Evolutionary conservation across 2,797 vertebrate species (phyloP).

Genomic region (Myoxocephalus aenaeus): DNA sequence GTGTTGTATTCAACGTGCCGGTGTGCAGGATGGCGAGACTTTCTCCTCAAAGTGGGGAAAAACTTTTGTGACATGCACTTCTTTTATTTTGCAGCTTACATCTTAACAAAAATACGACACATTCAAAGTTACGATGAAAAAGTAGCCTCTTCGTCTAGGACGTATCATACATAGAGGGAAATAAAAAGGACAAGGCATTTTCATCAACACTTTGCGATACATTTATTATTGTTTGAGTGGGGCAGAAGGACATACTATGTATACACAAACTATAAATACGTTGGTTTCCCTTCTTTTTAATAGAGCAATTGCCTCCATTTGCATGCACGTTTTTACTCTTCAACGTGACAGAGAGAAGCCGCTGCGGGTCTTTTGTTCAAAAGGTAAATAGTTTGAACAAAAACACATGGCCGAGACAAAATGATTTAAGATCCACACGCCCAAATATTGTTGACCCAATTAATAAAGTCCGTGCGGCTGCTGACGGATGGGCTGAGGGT

Average conservation of each 20-base stretch:
- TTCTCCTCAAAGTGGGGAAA: slow-evolving; percentile 68
- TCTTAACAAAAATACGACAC: slow-evolving; percentile 3
- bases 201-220: not conserved
- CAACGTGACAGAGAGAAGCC: not conserved
- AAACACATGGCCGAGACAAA: slow-evolving; percentile 2
- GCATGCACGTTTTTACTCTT: not conserved
- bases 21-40: slow-evolving; percentile 53
- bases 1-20: slow-evolving; percentile 85
- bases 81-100: slow-evolving; percentile 58
- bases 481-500: slow-evolving; percentile 87
- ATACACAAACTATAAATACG: not conserved
- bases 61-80: slow-evolving; percentile 78
- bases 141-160: not conserved
- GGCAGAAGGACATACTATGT: not conserved
- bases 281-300: not conserved
- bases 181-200: not conserved
- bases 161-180: not conserved
- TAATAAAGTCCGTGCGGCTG: slow-evolving; percentile 54
- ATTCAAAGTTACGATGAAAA: not conserved
- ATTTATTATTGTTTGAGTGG: slow-evolving; percentile 19
- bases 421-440: slow-evolving; percentile 49
- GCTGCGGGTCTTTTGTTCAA: not conserved
- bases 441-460: slow-evolving; percentile 63
- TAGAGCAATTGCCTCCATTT: not conserved
- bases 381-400: slow-evolving; percentile 35